Percentiles rank a stretch among this genome's conserved stretches.
Conservation (phyloP, 2,797 vertebrate genomes). For the Gymnothorax reevesii region DNA sequence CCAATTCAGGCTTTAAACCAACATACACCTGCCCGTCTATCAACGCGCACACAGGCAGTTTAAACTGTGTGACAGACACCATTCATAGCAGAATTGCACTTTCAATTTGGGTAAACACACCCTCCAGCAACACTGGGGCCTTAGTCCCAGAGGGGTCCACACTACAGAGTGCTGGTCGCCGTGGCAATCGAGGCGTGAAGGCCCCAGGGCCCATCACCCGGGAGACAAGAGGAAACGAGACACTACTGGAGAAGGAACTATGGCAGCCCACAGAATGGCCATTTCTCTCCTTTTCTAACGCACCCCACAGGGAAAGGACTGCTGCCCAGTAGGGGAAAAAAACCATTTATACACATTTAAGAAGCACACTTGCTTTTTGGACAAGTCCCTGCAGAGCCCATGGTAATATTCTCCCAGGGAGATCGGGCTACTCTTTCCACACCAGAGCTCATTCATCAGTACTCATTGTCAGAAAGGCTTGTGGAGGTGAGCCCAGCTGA, state of each 20-base stretch:
- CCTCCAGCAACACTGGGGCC: not conserved
- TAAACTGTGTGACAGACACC: not conserved
- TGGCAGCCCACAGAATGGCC: not conserved
- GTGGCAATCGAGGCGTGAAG: not conserved
- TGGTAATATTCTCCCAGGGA: not conserved
- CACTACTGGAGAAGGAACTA: not conserved
- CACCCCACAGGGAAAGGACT: not conserved
- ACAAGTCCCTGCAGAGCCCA: not conserved
- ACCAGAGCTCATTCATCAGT: not conserved
- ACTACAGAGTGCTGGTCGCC: not conserved
- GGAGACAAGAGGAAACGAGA: not conserved
- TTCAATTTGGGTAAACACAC: not conserved
- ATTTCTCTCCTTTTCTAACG: not conserved
- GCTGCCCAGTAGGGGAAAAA: not conserved
- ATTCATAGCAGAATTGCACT: not conserved
- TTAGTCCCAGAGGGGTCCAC: not conserved
- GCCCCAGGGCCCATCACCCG: not conserved
- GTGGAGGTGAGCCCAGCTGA: not conserved
- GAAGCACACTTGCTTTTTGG: not conserved
- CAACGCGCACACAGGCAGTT: not conserved
- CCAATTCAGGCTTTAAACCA: not conserved
- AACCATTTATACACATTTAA: not conserved
- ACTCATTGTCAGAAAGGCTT: not conserved
- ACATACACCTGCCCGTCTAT: not conserved
- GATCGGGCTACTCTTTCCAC: constrained; percentile 5